Percentiles rank a stretch among this genome's conserved stretches.
These are phyloP conservation scores for Limnothrissa miodon DNA, from an alignment of 2,113 vertebrate genomes.

Conservation along the genomic window DNA sequence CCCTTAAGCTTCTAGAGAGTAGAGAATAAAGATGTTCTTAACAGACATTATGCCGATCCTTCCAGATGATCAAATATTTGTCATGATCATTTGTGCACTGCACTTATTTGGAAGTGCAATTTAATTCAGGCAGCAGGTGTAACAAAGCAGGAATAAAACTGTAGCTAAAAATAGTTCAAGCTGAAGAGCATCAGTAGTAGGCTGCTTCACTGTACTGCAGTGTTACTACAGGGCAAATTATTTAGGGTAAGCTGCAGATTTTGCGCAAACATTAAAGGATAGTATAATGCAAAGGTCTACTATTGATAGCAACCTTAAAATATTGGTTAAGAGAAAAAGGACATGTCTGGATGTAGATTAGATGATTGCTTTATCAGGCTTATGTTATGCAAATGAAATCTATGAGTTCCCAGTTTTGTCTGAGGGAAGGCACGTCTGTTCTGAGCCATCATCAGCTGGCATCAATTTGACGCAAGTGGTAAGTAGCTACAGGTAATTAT, in stretches of 20 bases:
- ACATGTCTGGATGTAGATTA: neutral
- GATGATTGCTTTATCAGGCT: neutral
- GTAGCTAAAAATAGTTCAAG: neutral
- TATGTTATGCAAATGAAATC: constrained; percentile 8
- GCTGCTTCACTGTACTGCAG: neutral
- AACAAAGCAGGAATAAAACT: neutral
- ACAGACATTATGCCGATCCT: neutral
- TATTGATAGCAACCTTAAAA: neutral
- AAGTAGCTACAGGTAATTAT: no score
- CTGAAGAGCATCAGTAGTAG: neutral
- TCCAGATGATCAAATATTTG: neutral
- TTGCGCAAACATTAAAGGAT: neutral
- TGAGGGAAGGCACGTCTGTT: neutral
- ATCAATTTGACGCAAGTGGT: neutral
- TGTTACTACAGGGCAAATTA: neutral
- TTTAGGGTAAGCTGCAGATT: neutral
- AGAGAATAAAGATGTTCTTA: neutral
- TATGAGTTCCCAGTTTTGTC: neutral
- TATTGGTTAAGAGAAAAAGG: neutral
- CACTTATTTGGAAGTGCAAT: neutral
- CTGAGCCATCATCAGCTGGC: neutral
- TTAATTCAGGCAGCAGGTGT: neutral
- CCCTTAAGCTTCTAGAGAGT: no score
- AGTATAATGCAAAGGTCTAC: neutral
- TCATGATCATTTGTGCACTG: neutral